A percentile compares a stretch with the other conserved stretches of the same genome.
Conservation (phyloP, 1,140 invertebrate species). For the Philotrypesis tridentata region DNA sequence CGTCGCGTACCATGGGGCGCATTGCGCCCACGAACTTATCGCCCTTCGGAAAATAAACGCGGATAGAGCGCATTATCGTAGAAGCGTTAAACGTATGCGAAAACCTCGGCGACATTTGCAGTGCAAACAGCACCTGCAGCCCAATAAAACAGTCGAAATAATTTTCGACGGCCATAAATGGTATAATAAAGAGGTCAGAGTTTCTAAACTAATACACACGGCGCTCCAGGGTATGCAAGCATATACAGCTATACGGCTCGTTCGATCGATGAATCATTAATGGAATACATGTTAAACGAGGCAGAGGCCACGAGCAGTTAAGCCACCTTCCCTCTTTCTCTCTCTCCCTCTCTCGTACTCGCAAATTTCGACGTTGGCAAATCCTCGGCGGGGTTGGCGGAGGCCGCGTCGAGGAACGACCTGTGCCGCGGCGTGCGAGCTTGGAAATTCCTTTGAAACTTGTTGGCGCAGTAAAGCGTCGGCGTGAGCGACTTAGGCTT, state of each 20-base stretch:
- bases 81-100: too few species aligned
- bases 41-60: too few species aligned
- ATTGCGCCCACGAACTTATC: too few species aligned
- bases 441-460: constrained; percentile 13
- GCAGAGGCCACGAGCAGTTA: neutral
- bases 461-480: neutral
- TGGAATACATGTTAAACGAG: neutral
- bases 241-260: neutral
- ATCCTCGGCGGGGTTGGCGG: neutral
- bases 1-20: too few species aligned
- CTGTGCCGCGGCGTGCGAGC: too few species aligned
- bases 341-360: neutral
- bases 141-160: neutral
- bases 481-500: neutral
- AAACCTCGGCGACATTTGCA: too few species aligned
- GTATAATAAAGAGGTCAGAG: neutral
- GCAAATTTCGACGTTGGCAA: neutral
- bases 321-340: too few species aligned
- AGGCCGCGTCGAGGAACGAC: neutral
- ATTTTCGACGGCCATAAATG: too few species aligned
- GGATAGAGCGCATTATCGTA: too few species aligned
- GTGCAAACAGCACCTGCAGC: too few species aligned
- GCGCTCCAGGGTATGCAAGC: too few species aligned
- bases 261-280: neutral
- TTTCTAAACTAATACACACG: neutral